Base-by-base conservation (phyloP, 1,140 invertebrate genomes). In the Drosophila repletoides region DNA sequence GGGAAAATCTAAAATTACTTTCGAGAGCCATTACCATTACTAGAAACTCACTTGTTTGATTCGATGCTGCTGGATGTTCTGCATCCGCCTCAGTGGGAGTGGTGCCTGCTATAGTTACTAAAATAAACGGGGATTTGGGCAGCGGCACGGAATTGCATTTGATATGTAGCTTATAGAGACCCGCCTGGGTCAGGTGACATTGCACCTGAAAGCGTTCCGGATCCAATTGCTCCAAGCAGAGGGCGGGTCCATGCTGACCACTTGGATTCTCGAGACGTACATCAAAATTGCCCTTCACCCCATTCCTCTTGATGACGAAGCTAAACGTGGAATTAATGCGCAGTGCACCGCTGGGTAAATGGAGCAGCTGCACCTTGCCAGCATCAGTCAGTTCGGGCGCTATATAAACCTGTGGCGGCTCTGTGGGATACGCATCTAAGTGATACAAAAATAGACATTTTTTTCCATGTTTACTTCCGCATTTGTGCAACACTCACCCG, bases 61-160 rank as follows among this genome's bases (percentile, higher is more conserved):
- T 22, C 1, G 34, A 1, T 3, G 33, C 2, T 5, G 26, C 4
- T 2, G 26, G 0, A n/a, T n/a, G n/a, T 1, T 46, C 59, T 0
- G 0, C n/a, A 0, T 4, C 4, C 15, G 31, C 6, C 9, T 45
- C 64, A 1, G 7, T 0, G 0, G 19, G 4, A 17, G 96, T 93
- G 75, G 94, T 94, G 3, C 96, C 97, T 3, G 71, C 69, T 19
- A 89, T 89, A 21, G 74, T 95, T 52, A 96, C 94, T 9, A 98
- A 93, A 34, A 95, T 93, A 90, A 94, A 96, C 0, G 97, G 97
- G 58, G 95, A 96, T 22, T 93, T 95, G 28, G 95, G 94, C 91
- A 98, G 96, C 88, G 97, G 95, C 45, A 97, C 95, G 3, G 95
- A 95, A 88, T 97, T 96, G 90, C 96, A 96, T 76, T 96, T 96